A percentile compares a stretch with the other conserved stretches of the same genome.
phyloP scores from a whole-genome alignment of 1,140 invertebrate genomes.

The Hylyphantes graminicola region DNA sequence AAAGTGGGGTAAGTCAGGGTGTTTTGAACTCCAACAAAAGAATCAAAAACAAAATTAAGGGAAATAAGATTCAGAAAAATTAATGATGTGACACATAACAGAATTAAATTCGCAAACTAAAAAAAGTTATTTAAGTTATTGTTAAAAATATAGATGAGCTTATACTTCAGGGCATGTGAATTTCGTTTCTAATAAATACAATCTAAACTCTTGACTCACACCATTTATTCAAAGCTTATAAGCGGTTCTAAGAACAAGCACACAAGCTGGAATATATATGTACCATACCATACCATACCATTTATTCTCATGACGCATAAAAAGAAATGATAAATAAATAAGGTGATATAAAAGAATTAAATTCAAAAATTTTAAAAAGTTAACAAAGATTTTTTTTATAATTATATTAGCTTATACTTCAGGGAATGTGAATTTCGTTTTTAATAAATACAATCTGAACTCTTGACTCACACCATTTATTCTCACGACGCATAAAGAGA shows the following conservation, averaged over 20 bases:
- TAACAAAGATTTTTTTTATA: no score
- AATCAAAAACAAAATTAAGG: not conserved
- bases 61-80: not conserved
- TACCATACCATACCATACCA: no score
- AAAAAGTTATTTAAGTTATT: no score
- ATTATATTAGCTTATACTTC: no score
- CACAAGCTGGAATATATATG: no score
- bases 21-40: not conserved
- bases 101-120: not conserved
- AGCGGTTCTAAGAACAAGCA: no score
- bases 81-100: not conserved
- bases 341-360: no score
- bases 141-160: no score
- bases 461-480: constrained; percentile 29
- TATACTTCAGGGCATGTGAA: not conserved
- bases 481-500: not conserved
- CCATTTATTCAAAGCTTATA: no score
- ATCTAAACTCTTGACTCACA: not conserved
- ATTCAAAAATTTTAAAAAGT: no score
- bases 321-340: constrained; percentile 30
- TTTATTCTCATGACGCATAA: not conserved
- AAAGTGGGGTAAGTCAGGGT: constrained; percentile 4
- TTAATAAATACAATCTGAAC: not conserved
- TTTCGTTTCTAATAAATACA: not conserved
- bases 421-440: not conserved